These are phyloP conservation scores for Salarias fasciatus DNA, from an alignment of 2,797 vertebrate genomes.

Conservation along the genomic window DNA sequence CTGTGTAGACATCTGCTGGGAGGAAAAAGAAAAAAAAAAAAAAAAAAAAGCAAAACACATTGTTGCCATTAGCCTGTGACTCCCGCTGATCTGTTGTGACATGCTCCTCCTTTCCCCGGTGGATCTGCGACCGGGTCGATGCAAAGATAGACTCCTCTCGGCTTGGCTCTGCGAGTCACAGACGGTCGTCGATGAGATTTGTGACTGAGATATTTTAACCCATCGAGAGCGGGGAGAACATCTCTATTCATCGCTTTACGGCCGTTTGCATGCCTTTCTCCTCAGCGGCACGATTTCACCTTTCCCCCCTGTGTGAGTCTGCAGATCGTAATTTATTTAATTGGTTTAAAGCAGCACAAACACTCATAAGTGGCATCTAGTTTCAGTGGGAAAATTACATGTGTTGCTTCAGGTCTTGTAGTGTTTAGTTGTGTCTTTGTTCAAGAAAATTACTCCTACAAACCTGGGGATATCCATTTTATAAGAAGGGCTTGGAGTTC, in stretches of 20 bases:
- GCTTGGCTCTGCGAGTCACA: slow-evolving; percentile 4
- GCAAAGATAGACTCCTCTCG: slow-evolving; percentile 25
- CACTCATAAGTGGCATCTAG: no score
- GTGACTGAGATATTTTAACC: slow-evolving; percentile 24
- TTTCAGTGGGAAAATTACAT: no score
- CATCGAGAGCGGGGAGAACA: no score
- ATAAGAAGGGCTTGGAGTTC: not conserved
- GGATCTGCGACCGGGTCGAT: slow-evolving; percentile 40
- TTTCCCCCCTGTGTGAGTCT: no score
- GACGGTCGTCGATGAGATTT: slow-evolving; percentile 41
- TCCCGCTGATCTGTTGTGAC: slow-evolving; percentile 65
- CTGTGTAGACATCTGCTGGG: slow-evolving; percentile 40
- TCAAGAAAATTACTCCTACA: slow-evolving; percentile 4
- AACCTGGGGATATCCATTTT: not conserved
- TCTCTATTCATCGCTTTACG: no score
- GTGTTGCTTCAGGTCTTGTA: no score
- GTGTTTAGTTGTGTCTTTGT: no score
- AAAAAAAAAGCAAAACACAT: slow-evolving; percentile 28
- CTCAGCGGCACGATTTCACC: no score
- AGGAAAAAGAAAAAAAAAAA: slow-evolving; percentile 32
- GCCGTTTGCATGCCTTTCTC: no score
- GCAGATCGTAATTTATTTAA: no score
- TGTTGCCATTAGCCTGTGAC: slow-evolving; percentile 65
- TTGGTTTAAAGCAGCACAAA: no score
- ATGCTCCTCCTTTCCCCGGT: slow-evolving; percentile 45